These are phyloP conservation scores for Cyprinodon variegatus DNA, from an alignment of 2,113 vertebrate genomes.

Conservation along the genomic window DNA sequence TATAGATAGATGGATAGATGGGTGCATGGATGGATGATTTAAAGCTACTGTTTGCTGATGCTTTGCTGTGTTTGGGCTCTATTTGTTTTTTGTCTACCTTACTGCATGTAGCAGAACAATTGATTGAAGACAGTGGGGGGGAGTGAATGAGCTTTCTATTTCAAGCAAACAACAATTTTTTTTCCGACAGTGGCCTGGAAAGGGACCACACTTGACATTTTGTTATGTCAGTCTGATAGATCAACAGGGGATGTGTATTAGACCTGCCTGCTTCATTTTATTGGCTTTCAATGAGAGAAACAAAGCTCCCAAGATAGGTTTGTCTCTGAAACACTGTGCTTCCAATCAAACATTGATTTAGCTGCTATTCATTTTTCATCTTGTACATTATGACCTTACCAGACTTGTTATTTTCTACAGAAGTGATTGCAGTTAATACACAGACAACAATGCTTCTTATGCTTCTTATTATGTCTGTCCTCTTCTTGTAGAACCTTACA, in stretches of 20 bases:
- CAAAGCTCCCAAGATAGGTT: background rate
- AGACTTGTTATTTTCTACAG: background rate
- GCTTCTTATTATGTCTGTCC: slow-evolving; percentile 4
- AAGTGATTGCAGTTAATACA: background rate
- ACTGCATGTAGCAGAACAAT: background rate
- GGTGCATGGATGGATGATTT: background rate
- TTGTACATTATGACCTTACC: background rate
- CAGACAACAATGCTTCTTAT: background rate
- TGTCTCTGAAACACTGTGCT: background rate
- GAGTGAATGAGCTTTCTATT: background rate
- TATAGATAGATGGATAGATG: background rate
- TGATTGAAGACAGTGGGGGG: slow-evolving; percentile 4
- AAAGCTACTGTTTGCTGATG: background rate
- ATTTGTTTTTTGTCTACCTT: background rate
- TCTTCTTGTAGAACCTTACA: background rate
- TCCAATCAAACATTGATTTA: background rate
- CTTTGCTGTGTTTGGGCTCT: background rate
- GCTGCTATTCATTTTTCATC: slow-evolving; percentile 4
- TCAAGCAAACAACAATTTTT: background rate
- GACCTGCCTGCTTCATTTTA: slow-evolving; percentile 23
- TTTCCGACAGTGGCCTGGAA: slow-evolving; percentile 12
- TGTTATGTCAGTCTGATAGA: slow-evolving; percentile 46
- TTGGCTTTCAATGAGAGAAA: slow-evolving; percentile 29
- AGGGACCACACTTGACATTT: slow-evolving; percentile 46
- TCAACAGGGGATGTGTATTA: slow-evolving; percentile 36